Evolutionary conservation across 2,888 invertebrate genomes (phyloP), one percentile per base, ranked within the genome.

Genomic region (Embidobia sp.): DNA sequence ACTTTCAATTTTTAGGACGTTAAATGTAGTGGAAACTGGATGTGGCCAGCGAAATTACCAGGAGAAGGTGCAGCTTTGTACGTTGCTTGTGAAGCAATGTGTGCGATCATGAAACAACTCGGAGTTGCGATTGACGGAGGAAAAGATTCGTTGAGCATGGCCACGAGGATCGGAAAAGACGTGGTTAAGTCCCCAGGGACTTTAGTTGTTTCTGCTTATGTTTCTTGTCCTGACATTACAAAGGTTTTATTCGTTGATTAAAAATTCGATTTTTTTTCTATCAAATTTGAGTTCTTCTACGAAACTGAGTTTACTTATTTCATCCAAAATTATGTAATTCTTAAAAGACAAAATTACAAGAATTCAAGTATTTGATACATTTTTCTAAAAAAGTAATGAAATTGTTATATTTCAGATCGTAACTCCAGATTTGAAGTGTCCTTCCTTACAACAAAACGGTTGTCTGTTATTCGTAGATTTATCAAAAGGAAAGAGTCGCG

Each of bases 21-120:
- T 0, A 99, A 99, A 90, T 98, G 98, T 89, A 98, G 97, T 33
- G 99, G 97, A n/a, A 99, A 99, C 90, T 99, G 99, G 99, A 99
- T 99, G 99, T 99, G 99, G 99, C 95, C 98, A 0, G 99, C 98
- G 7, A 99, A 99, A 90, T 91, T 97, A 11, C 94, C 95, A 0
- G 96, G 95, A 0, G 98, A 98, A 89, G 99, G 98, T 1, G 96
- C 96, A 1, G 93, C 94, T 10, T 91, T 99, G 18, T 95, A 94
- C 77, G 94, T 94, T 75, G 97, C 99, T 0, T 98, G 98, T 85
- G 90, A 91, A 31, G 96, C 97, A 10, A 95, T 98, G 93, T 97
- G 98, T 87, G 90, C 91, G 1, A 92, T 97, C 1, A 97, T 99
- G 97, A 90, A 91, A 3, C 88, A 92, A 81, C 90, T 98, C 1